Conservation (phyloP, 2,113 vertebrate species). For the Oxygymnocypris stewartii region DNA sequence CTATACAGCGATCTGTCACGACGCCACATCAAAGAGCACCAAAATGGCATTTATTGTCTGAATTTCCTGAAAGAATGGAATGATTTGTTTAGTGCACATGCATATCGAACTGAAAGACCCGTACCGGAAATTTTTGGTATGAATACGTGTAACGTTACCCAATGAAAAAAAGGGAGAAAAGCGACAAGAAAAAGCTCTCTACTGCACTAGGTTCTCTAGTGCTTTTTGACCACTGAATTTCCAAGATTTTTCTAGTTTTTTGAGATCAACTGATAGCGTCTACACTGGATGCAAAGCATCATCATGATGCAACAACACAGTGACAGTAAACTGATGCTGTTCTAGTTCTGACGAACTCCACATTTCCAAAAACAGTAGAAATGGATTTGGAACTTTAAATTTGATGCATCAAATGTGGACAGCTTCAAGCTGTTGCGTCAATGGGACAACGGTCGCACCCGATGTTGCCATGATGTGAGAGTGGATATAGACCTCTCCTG, state of each 20-base stretch:
- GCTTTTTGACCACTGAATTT: not conserved
- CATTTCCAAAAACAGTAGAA: not conserved
- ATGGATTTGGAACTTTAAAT: not conserved
- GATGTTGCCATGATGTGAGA: not conserved
- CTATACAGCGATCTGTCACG: too few relatives aligned
- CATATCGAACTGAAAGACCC: too few relatives aligned
- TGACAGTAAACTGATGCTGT: not conserved
- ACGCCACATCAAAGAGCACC: too few relatives aligned
- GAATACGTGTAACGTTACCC: too few relatives aligned
- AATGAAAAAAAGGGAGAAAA: not conserved
- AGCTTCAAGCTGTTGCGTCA: not conserved
- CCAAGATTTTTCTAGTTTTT: not conserved
- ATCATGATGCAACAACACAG: not conserved
- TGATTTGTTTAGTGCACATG: too few relatives aligned
- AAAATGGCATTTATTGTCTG: too few relatives aligned
- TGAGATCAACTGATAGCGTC: not conserved
- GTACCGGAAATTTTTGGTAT: too few relatives aligned
- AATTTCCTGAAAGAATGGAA: too few relatives aligned
- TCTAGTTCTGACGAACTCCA: not conserved
- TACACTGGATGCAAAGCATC: not conserved
- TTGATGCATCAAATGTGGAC: not conserved
- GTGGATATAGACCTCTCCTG: not conserved
- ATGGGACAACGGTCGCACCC: not conserved
- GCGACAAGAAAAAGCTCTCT: not conserved
- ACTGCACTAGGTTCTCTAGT: not conserved